phyloP scores from a whole-genome alignment of 1,140 invertebrate genomes.

The Maconellicoccus hirsutus region DNA sequence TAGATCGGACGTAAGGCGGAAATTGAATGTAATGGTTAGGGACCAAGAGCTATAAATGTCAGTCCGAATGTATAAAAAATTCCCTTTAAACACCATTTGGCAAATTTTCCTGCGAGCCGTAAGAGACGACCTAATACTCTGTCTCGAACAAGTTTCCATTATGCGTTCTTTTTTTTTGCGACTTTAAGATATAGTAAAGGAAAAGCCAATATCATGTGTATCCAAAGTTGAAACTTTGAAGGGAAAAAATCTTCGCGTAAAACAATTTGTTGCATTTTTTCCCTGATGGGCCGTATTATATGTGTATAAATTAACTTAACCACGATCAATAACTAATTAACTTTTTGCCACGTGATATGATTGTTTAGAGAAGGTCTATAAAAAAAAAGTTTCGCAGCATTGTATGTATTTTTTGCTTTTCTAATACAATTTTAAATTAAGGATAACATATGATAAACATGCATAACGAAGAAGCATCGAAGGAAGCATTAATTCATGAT shows the following conservation, averaged over 20 bases:
- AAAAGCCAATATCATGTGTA: not conserved
- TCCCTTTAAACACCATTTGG: not conserved
- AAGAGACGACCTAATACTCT: too few relatives aligned
- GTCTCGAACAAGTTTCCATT: not conserved
- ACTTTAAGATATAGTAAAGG: not conserved
- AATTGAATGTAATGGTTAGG: not conserved
- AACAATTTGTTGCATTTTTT: not conserved
- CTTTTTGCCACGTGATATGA: not conserved
- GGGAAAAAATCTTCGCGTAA: not conserved
- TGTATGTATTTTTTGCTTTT: not conserved
- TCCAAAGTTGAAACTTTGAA: not conserved
- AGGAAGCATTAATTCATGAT: not conserved
- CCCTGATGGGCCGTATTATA: too few relatives aligned
- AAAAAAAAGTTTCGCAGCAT: not conserved
- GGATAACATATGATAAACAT: not conserved
- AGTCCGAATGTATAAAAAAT: not conserved
- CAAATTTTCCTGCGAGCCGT: not conserved
- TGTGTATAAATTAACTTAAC: not conserved
- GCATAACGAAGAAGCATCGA: not conserved
- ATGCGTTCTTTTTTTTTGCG: not conserved
- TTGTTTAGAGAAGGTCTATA: not conserved
- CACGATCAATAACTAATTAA: slow-evolving; percentile 4
- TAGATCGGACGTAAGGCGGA: not conserved
- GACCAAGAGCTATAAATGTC: not conserved
- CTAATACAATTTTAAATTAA: not conserved